These are phyloP conservation scores for Gymnothorax javanicus DNA, from an alignment of 2,797 vertebrate genomes.

Conservation along the genomic window DNA sequence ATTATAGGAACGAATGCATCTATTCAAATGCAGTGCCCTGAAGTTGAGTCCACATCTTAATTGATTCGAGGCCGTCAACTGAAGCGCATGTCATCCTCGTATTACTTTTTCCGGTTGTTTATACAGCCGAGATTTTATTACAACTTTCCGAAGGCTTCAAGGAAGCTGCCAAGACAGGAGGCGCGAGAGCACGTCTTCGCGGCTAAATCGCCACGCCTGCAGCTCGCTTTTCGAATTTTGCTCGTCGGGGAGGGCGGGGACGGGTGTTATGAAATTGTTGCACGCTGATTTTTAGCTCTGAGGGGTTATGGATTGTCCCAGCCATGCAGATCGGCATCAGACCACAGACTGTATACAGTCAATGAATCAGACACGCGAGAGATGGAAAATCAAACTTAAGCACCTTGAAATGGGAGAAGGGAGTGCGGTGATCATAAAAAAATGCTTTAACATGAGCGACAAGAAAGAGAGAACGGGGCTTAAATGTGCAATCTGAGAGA, in stretches of 20 bases:
- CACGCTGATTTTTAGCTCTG: neutral
- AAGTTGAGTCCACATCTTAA: neutral
- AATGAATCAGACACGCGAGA: no score
- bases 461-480: neutral
- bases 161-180: neutral
- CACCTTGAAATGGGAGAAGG: neutral
- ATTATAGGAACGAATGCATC: neutral
- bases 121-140: neutral
- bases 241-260: neutral
- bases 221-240: neutral
- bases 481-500: neutral
- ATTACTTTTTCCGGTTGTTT: neutral
- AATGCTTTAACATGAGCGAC: neutral
- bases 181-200: neutral
- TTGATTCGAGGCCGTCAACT: neutral
- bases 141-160: neutral
- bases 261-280: neutral
- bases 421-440: neutral
- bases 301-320: no score
- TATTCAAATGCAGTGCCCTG: neutral
- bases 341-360: no score
- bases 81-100: neutral
- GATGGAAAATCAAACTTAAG: neutral
- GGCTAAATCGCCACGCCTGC: neutral
- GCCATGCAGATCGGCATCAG: neutral